Evolutionary conservation across 2,113 vertebrate genomes (phyloP), one percentile per base, ranked within the genome.

Genomic region (Thomomys bottae): DNA sequence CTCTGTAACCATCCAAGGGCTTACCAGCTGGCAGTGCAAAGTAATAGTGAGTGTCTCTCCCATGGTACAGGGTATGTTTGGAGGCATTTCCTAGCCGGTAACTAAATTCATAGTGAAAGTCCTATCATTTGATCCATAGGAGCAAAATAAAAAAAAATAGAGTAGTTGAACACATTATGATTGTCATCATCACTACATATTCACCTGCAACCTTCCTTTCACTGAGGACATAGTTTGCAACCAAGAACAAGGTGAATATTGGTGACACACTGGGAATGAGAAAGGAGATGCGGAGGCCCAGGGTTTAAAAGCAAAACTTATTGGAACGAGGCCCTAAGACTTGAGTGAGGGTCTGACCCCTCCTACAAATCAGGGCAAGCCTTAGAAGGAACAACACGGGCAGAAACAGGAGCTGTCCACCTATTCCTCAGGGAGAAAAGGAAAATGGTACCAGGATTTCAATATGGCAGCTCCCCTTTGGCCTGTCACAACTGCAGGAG

Each of bases 11-110:
- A n/a, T 98, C 95, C 68, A 11, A 15, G 24, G 96, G 96, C 78
- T 98, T 97, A 38, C 98, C 98, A 71, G 98, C 97, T 23, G 98
- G 98, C 92, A 99, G 97, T 18, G 89, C 96, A 82, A 98, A 99
- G 85, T 98, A 99, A 70, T 98, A 97, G 73, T 98, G 98, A 88
- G 97, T 97, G 87, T 99, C 98, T 93, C 96, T 96, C 45, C 98
- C 98, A 0, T 81, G 93, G 90, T 99, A 98, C 61, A 99, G 89
- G 4, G 75, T 93, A 88, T 90, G 97, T 78, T 78, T 93, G 42
- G 94, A 76, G 59, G 64, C 21, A 11, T 92, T 96, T 80, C 97
- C 98, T 23, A 96, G 91, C 73, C 59, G 93, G 91, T 98, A 98
- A 88, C 98, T 98, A 90, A 98, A 98, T 94, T 98, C 84, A 78